phyloP scores from a whole-genome alignment of 2,113 vertebrate genomes.

The Amphiprion percula region DNA sequence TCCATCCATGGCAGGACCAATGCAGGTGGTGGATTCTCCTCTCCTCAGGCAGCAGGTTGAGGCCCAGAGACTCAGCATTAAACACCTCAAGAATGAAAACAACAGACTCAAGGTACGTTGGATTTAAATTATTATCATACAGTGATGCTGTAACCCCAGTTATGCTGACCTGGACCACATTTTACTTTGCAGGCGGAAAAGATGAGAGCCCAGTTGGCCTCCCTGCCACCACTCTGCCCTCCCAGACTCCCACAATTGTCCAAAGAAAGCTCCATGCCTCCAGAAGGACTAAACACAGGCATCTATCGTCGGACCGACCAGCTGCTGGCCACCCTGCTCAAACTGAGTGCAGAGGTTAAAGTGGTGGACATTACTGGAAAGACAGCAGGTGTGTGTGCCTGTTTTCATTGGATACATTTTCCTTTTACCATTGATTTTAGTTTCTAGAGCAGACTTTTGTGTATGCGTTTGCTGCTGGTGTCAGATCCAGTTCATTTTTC shows the following conservation, averaged over 20 bases:
- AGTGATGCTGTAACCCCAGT: too few species aligned
- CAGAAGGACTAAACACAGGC: conserved; percentile 80
- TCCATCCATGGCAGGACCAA: conserved; percentile 74
- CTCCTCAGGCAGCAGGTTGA: conserved; percentile 93
- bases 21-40: conserved; percentile 92
- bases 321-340: conserved; percentile 89
- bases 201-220: conserved; percentile 88
- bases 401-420: not conserved
- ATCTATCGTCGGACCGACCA: conserved; percentile 91
- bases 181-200: conserved; percentile 85
- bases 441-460: not conserved
- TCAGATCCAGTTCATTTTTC: too few species aligned
- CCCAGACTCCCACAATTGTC: conserved; percentile 81
- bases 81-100: conserved; percentile 92
- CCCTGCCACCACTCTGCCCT: conserved; percentile 86
- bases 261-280: conserved; percentile 72
- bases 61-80: conserved; percentile 88
- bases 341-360: conserved; percentile 88
- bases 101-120: conserved; percentile 88
- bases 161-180: not conserved
- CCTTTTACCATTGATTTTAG: not conserved
- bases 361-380: conserved; percentile 90
- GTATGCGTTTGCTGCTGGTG: not conserved
- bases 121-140: not conserved
- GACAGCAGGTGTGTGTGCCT: conserved; percentile 81